Conservation (phyloP, 2,888 invertebrate species). For the Sminthurides aquaticus region DNA sequence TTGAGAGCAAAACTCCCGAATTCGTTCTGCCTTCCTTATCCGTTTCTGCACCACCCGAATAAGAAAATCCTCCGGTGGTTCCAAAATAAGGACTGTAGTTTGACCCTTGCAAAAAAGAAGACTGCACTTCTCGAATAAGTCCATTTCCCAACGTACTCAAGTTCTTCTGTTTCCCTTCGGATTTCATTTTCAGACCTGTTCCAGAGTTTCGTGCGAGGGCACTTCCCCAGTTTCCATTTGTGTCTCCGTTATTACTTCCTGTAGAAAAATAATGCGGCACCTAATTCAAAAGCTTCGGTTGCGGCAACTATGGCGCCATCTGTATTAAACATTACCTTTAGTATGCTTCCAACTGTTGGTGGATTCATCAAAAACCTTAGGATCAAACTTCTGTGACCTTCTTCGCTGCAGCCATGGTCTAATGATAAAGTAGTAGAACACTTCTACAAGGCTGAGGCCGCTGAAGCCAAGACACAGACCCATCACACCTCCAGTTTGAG, state of each 20-base stretch:
- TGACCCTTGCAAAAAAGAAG: not conserved
- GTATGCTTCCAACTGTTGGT: no score
- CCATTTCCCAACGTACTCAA: not conserved
- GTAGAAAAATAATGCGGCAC: no score
- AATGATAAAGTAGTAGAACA: not conserved
- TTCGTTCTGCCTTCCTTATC: not conserved
- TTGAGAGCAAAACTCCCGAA: not conserved
- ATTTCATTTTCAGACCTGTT: no score
- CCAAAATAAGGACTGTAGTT: not conserved
- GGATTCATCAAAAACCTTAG: no score
- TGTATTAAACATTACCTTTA: no score
- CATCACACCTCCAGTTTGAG: constrained; percentile 26
- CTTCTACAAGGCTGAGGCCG: constrained; percentile 22
- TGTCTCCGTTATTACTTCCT: no score
- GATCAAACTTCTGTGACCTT: no score
- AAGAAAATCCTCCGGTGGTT: not conserved
- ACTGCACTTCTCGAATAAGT: not conserved
- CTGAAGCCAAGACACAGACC: constrained; percentile 33
- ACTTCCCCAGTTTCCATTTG: not conserved
- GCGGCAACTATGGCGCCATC: no score
- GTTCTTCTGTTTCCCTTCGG: not conserved
- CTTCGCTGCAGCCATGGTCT: not conserved
- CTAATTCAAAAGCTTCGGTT: no score
- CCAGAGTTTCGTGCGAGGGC: not conserved
- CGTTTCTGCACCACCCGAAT: no score